phyloP scores from a whole-genome alignment of 2,888 invertebrate genomes.

The Dione juno region DNA sequence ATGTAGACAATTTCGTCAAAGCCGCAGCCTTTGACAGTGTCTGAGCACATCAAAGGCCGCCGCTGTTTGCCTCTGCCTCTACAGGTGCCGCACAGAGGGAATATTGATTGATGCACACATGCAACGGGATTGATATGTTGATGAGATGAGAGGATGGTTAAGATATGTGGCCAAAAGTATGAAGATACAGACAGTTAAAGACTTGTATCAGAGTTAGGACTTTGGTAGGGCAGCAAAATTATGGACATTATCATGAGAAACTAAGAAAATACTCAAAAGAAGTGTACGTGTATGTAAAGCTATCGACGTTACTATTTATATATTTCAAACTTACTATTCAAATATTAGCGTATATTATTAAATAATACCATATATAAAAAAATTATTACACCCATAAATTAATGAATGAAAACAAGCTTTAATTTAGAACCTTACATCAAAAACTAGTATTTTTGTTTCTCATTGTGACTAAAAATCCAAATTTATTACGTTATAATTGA shows the following conservation, averaged over 20 bases:
- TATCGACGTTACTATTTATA: too few species aligned
- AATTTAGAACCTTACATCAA: not conserved
- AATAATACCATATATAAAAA: too few species aligned
- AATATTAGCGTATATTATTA: too few species aligned
- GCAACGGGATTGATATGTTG: constrained; percentile 37
- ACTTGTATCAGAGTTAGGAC: too few species aligned
- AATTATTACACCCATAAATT: too few species aligned
- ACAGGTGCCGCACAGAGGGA: constrained; percentile 49
- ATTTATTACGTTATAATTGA: constrained; percentile 7
- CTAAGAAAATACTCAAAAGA: too few species aligned
- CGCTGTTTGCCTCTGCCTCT: constrained; percentile 54
- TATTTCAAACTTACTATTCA: too few species aligned
- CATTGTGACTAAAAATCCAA: not conserved
- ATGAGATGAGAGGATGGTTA: constrained; percentile 17
- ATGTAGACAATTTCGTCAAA: constrained; percentile 56
- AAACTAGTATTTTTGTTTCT: not conserved
- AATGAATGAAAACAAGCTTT: too few species aligned
- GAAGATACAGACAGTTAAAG: too few species aligned
- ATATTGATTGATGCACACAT: constrained; percentile 52
- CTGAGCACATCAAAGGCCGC: constrained; percentile 52
- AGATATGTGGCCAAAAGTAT: not conserved
- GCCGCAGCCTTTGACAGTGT: constrained; percentile 50
- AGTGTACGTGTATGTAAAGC: too few species aligned
- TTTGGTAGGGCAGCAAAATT: too few species aligned
- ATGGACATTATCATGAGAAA: too few species aligned